Base-by-base conservation (phyloP, 2,888 invertebrate species). In the Spisula solida region DNA sequence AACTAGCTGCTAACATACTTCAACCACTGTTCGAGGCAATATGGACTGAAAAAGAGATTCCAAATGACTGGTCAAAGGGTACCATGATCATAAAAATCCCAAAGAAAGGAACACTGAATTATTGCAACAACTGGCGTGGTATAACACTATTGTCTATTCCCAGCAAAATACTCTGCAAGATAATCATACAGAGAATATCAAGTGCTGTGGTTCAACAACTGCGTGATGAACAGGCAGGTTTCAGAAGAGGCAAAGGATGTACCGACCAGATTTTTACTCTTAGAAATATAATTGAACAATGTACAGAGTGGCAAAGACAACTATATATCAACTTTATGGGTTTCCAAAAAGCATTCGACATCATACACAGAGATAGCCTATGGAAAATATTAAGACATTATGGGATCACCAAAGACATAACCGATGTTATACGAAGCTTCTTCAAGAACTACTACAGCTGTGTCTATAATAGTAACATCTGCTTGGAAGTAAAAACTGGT, bases 401-500 rank as follows among this genome's bases (percentile, higher is more conserved):
- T n/a, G 60, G 60, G 0, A 60, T 60, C 20, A 12, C 60, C 2
- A 1, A 60, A 2, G 60, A n/a, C 8, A n/a, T 60, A 14, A 20
- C 2, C 20, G 25, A 60, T 1, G 1, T 60, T 5, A 60, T 60
- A 1, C 8, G 20, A 25, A 18, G 60, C n/a, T 60, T 60, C n/a
- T 60, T n/a, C 60, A 51, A 51, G 14, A 51, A 14, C 12, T 51
- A 8, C 14, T 8, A 4, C 16, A 8, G 18, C 60, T 18, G 60
- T n/a, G n/a, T 60, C 1, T 2, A 20, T n/a, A 6, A 60, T n/a
- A 60, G 60, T n/a, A 48, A 83, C 29, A 48, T 60, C 14, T 66
- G 25, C n/a, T 88, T 88, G 70, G 84, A 86, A 16, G 88, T 92
- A 1, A 84, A 92, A 55, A 88, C 91, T 34, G 87, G 87, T 29